Base-by-base conservation (phyloP, 1,140 invertebrate genomes). In the Drosophila pallidifrons region DNA sequence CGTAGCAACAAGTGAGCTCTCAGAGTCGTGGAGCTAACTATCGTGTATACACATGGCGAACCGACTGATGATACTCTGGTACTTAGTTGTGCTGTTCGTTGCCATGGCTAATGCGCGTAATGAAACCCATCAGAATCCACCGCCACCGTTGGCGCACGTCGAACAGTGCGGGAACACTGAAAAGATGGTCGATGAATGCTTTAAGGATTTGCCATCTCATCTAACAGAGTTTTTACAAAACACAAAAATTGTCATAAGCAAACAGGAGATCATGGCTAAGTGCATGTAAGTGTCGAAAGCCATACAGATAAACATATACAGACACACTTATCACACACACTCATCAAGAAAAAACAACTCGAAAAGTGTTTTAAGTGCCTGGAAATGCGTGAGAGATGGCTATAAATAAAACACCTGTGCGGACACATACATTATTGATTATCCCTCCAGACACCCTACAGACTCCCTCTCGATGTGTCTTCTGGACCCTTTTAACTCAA, bases 161-260 rank as follows among this genome's bases (percentile, higher is more conserved):
- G 67, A 85, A 16, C 59, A 75, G 5, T 92, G 91, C 51, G 91
- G 91, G 32, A 81, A 77, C 54, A 91, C 86, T 10, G 74, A 91
- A 57, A 82, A 79, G 11, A 91, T 92, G 89, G 82, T 91, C 3
- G 89, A 92, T 28, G 79, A 91, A 57, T 92, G 91, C 75, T 92
- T 92, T 32, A 91, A 92, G 69, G 87, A 92, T 75, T 72, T 92
- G 25, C 91, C 91, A 10, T 79, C 87, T 5, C 90, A 89, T 69
- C 46, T 92, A 49, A 91, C 91, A 86, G 89, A 92, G 59, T 92
- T 92, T 32, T 43, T 92, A 30, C 81, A 85, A 57, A 91, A 79
- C 13, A 82, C 87, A 0, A 92, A 92, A 75, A 70, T 91, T 16
- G 87, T 81, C 61, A 82, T 91, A 15, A 91, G 82, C 63, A 77